Evolutionary conservation across 2,113 vertebrate genomes (phyloP).

Genomic region (Sterrhoptilus dennistouni): DNA sequence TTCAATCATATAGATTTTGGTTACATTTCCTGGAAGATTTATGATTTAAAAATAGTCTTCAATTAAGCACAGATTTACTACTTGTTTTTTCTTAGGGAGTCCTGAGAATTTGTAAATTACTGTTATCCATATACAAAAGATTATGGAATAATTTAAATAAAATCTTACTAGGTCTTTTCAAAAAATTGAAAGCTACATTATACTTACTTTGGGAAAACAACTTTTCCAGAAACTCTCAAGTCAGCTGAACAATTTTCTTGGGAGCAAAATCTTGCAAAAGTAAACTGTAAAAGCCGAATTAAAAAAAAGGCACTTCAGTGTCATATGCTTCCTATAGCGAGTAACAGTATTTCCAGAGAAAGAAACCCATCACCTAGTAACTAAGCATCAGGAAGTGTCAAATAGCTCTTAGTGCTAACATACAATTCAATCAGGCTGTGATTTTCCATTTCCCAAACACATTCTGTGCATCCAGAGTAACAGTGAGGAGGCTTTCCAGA

Average conservation of each 20-base stretch:
- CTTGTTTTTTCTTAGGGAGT: background rate
- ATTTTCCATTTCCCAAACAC: background rate
- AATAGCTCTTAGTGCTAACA: background rate
- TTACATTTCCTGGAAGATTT: background rate
- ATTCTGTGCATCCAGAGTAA: background rate
- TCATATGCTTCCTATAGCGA: background rate
- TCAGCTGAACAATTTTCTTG: slow-evolving; percentile 89
- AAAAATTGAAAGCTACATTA: background rate
- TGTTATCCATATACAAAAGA: background rate
- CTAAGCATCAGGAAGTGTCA: background rate
- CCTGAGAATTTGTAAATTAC: background rate
- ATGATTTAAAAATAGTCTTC: background rate
- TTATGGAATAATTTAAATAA: background rate
- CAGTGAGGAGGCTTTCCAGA: background rate
- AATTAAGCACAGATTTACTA: background rate
- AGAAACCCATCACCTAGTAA: background rate
- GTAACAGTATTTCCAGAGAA: background rate
- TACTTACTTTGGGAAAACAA: slow-evolving; percentile 89
- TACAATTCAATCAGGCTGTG: background rate
- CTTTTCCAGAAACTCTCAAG: slow-evolving; percentile 84
- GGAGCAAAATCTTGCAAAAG: slow-evolving; percentile 88
- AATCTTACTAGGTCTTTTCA: background rate
- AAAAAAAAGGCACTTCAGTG: background rate
- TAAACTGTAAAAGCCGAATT: slow-evolving; percentile 76
- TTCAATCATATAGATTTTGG: background rate